phyloP scores from a whole-genome alignment of 2,113 vertebrate species.

The Hemichromis elongatus region DNA sequence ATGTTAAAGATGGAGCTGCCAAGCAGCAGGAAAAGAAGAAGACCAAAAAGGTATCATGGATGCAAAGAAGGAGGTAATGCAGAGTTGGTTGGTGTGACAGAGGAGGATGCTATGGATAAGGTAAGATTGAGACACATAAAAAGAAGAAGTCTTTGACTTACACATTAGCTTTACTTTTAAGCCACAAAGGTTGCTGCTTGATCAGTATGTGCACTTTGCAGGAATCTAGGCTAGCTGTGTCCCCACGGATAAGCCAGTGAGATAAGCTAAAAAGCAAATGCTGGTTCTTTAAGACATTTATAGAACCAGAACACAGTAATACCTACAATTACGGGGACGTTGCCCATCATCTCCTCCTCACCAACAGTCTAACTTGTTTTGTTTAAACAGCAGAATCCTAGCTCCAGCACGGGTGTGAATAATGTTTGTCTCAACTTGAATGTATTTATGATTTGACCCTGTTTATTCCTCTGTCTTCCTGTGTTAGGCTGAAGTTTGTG shows the following conservation, averaged over 20 bases:
- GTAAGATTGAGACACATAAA: neutral
- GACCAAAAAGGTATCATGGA: neutral
- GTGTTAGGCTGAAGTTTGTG: slow-evolving; percentile 91
- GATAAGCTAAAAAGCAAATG: neutral
- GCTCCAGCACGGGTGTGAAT: neutral
- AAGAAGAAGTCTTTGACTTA: neutral
- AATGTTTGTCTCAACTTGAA: neutral
- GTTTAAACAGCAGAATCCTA: neutral
- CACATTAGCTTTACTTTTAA: neutral
- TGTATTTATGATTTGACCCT: neutral
- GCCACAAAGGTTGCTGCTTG: neutral
- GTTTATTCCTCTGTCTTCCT: neutral
- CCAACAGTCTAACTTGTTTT: neutral
- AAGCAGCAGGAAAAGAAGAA: neutral
- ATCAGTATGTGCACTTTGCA: neutral
- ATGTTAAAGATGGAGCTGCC: neutral
- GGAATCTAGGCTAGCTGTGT: neutral
- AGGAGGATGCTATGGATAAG: neutral
- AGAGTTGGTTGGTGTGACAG: neutral
- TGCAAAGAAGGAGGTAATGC: neutral
- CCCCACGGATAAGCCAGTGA: neutral
- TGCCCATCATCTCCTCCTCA: neutral
- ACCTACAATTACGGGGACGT: neutral
- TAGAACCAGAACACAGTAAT: neutral
- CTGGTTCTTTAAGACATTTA: neutral